A percentile compares a stretch with the other conserved stretches of the same genome.
These are phyloP conservation scores for Gymnocypris eckloni DNA, from an alignment of 2,797 vertebrate species.

Conservation along the genomic window DNA sequence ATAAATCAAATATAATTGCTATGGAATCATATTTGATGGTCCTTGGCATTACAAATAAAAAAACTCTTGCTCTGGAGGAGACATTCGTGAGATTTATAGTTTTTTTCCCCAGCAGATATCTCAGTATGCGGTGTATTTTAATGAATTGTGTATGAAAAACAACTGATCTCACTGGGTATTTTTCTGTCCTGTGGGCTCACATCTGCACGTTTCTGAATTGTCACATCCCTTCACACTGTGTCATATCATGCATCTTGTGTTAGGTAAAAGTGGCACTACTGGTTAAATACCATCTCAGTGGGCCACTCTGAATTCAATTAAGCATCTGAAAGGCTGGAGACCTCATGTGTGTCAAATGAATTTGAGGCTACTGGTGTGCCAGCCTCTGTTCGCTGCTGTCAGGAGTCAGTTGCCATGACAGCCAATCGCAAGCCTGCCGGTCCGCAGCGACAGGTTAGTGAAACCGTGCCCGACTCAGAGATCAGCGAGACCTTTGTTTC, in stretches of 20 bases:
- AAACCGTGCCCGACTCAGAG: neutral
- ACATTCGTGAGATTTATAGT: neutral
- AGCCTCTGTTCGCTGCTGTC: constrained; percentile 9
- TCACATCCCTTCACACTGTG: constrained; percentile 1
- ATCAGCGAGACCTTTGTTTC: constrained; percentile 24
- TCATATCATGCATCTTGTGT: constrained; percentile 25
- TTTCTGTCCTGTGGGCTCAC: neutral
- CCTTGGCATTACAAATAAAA: neutral
- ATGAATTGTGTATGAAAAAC: neutral
- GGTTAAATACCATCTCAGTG: constrained; percentile 31
- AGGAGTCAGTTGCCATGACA: constrained; percentile 40
- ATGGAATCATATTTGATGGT: neutral
- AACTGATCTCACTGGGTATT: neutral
- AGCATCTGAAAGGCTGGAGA: constrained; percentile 25
- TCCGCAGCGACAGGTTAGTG: constrained; percentile 10
- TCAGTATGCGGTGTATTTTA: neutral
- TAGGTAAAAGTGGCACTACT: neutral
- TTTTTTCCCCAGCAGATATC: neutral
- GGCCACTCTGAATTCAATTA: constrained; percentile 43
- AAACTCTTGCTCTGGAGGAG: neutral
- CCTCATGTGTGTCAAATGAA: constrained; percentile 34
- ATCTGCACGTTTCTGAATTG: neutral
- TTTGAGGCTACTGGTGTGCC: constrained; percentile 20
- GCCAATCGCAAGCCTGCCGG: constrained; percentile 23
- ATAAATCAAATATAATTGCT: neutral